A percentile compares a stretch with the other conserved stretches of the same genome.
Conservation (phyloP, 2,797 vertebrate genomes). For the Mastacembelus armatus region DNA sequence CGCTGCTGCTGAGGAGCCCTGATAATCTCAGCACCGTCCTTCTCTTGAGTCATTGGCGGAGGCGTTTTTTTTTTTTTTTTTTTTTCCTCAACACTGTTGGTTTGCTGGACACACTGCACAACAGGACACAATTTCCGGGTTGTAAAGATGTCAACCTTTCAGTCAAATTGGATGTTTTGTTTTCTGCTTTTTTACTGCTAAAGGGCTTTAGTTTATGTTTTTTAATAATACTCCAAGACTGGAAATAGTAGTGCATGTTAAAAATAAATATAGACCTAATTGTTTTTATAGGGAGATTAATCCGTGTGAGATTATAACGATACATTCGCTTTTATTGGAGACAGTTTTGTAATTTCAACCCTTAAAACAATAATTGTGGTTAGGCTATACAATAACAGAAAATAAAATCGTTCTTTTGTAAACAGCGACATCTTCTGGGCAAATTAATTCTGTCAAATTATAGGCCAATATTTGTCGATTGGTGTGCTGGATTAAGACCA, state of each 20-base stretch:
- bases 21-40: slow-evolving; percentile 79
- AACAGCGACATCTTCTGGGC: slow-evolving; percentile 46
- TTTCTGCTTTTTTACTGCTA: neutral
- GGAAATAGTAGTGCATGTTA: no score
- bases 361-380: neutral
- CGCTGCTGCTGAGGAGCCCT: slow-evolving; percentile 65
- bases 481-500: neutral
- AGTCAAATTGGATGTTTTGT: neutral
- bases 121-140: slow-evolving; percentile 77
- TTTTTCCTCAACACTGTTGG: slow-evolving; percentile 53
- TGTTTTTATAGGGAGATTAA: no score
- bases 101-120: slow-evolving; percentile 46
- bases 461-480: neutral
- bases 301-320: no score
- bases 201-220: neutral
- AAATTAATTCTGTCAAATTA: neutral
- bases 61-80: slow-evolving; percentile 54
- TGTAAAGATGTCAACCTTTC: slow-evolving; percentile 17
- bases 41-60: slow-evolving; percentile 75
- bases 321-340: slow-evolving; percentile 5
- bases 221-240: fast-evolving
- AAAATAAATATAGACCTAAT: no score
- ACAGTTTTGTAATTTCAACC: neutral
- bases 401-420: no score
- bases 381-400: no score